A percentile compares a stretch with the other conserved stretches of the same genome.
These are phyloP conservation scores for Cerceris ruficornis DNA, from an alignment of 2,888 invertebrate species.

Conservation along the genomic window DNA sequence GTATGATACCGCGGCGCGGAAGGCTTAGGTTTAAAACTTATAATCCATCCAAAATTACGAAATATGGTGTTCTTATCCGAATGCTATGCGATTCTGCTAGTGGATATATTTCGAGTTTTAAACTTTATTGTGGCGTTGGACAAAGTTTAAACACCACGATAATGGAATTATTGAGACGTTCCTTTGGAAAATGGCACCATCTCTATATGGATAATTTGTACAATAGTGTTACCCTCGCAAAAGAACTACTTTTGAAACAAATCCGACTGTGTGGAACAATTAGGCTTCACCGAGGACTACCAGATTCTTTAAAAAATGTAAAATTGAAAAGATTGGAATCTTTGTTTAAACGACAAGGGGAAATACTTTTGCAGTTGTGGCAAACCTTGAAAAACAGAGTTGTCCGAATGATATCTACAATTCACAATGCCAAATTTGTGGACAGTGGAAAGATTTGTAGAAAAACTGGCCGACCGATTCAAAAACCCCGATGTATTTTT, in stretches of 20 bases:
- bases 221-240: slow-evolving; percentile 27
- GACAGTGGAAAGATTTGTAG: slow-evolving; percentile 9
- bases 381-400: slow-evolving; percentile 15
- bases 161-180: slow-evolving; percentile 23
- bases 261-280: slow-evolving; percentile 22
- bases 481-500: slow-evolving; percentile 30
- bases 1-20: slow-evolving; percentile 41
- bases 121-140: slow-evolving; percentile 20
- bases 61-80: slow-evolving; percentile 18
- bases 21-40: slow-evolving; percentile 31
- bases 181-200: slow-evolving; percentile 28
- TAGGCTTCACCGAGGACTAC: no score
- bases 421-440: no score
- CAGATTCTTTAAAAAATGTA: no score
- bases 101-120: slow-evolving; percentile 35
- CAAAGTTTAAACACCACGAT: slow-evolving; percentile 14
- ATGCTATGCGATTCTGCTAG: slow-evolving; percentile 23
- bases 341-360: neutral
- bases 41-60: slow-evolving; percentile 32
- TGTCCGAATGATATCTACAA: no score
- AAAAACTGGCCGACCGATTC: slow-evolving; percentile 6
- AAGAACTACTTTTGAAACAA: slow-evolving; percentile 1
- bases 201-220: slow-evolving; percentile 40
- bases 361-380: slow-evolving; percentile 10
- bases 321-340: neutral